Conservation (phyloP, 2,888 invertebrate genomes). For the Macroteleia sp. region DNA sequence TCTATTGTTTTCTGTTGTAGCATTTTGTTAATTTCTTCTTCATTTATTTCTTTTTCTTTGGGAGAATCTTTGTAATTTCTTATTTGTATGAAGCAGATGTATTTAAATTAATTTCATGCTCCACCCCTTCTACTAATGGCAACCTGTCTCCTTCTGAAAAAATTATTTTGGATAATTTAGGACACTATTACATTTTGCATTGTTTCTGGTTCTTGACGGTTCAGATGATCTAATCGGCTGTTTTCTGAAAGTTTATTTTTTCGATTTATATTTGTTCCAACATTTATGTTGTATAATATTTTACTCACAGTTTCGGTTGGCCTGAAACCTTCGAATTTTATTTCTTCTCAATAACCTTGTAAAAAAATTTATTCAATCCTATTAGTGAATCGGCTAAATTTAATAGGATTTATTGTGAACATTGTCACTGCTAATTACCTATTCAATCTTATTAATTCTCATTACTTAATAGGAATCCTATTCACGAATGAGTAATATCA, state of each 20-base stretch:
- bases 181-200: not conserved
- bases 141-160: not conserved
- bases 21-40: slow-evolving; percentile 3
- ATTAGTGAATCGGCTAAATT: too few species aligned
- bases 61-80: not conserved
- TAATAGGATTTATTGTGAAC: too few species aligned
- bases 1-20: not conserved
- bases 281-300: not conserved
- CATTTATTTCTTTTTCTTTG: not conserved
- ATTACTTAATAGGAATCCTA: too few species aligned
- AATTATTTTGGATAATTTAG: not conserved
- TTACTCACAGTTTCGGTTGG: too few species aligned
- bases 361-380: too few species aligned
- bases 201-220: not conserved
- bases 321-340: not conserved
- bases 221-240: not conserved
- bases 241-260: not conserved
- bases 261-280: too few species aligned
- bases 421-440: too few species aligned
- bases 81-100: not conserved
- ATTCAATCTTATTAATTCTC: too few species aligned
- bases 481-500: too few species aligned
- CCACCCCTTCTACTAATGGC: not conserved
- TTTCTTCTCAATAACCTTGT: not conserved
- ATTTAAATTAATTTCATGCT: not conserved